Conservation (phyloP, 2,888 invertebrate species). For the Candidula unifasciata region DNA sequence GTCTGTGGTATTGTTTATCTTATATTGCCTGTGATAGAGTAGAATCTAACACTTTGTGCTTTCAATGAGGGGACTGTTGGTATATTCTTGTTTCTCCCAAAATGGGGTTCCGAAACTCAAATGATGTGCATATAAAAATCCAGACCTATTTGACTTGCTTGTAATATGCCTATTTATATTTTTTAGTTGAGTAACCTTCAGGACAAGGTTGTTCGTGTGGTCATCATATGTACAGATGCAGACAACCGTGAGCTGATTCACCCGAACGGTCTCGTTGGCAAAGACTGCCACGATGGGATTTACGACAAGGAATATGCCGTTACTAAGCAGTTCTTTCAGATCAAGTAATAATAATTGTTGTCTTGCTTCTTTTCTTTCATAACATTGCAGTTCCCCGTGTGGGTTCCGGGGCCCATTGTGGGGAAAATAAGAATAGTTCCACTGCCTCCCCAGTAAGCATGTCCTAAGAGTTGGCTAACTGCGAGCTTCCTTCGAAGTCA, state of each 20-base stretch:
- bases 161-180: not conserved
- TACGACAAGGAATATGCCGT: conserved; percentile 51
- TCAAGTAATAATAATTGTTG: conserved; percentile 51
- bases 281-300: conserved; percentile 53
- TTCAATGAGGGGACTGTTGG: too few relatives aligned
- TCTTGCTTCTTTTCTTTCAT: not conserved
- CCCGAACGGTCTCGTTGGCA: conserved; percentile 56
- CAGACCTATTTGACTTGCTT: not conserved
- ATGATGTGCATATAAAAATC: too few relatives aligned
- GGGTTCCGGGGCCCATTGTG: too few relatives aligned
- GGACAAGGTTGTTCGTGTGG: conserved; percentile 53
- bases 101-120: too few relatives aligned
- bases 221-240: conserved; percentile 54
- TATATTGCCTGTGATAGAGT: too few relatives aligned
- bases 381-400: not conserved
- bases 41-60: too few relatives aligned
- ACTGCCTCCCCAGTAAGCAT: too few relatives aligned
- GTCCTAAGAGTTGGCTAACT: too few relatives aligned
- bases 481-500: too few relatives aligned
- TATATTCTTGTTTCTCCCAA: too few relatives aligned
- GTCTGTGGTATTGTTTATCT: too few relatives aligned
- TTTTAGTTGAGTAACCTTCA: conserved; percentile 49
- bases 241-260: conserved; percentile 52
- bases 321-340: conserved; percentile 41
- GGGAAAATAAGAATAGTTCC: too few relatives aligned